phyloP scores from a whole-genome alignment of 2,888 invertebrate species.

The Cephus pygmeus region DNA sequence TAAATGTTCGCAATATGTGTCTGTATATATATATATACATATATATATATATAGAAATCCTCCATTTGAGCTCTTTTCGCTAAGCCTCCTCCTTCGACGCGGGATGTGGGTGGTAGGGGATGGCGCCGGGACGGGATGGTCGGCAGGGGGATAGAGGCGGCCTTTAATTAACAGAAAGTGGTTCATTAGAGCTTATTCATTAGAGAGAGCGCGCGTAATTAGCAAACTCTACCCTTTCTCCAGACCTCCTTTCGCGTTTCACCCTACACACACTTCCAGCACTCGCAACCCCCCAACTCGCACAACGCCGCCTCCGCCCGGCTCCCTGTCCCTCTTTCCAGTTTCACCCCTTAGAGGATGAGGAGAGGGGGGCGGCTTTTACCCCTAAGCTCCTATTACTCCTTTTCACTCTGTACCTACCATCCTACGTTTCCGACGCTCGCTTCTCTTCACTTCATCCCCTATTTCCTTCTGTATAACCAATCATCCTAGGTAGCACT shows the following conservation, averaged over 20 bases:
- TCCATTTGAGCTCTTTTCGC: constrained; percentile 55
- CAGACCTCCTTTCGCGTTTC: constrained; percentile 56
- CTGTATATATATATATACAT: constrained; percentile 4
- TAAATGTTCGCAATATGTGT: not conserved
- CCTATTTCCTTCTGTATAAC: constrained; percentile 14
- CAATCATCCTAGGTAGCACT: not conserved
- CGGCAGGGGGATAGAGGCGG: constrained; percentile 66
- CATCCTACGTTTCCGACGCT: constrained; percentile 28
- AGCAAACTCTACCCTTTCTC: constrained; percentile 78
- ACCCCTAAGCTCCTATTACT: constrained; percentile 31
- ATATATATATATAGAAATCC: constrained; percentile 42
- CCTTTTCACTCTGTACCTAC: constrained; percentile 36
- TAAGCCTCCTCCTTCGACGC: constrained; percentile 52
- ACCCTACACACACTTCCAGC: constrained; percentile 25
- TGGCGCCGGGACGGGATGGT: constrained; percentile 19
- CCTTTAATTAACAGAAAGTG: constrained; percentile 92
- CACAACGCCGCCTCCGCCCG: constrained; percentile 13
- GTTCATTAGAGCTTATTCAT: constrained; percentile 92
- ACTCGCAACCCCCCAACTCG: constrained; percentile 8
- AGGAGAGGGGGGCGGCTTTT: constrained; percentile 5
- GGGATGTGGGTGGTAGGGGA: constrained; percentile 13
- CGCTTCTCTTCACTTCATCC: constrained; percentile 17
- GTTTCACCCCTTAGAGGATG: not conserved
- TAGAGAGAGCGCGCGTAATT: constrained; percentile 87
- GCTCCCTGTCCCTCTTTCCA: constrained; percentile 14